phyloP scores from a whole-genome alignment of 2,113 vertebrate species.

The Pachypanchax playfairii region DNA sequence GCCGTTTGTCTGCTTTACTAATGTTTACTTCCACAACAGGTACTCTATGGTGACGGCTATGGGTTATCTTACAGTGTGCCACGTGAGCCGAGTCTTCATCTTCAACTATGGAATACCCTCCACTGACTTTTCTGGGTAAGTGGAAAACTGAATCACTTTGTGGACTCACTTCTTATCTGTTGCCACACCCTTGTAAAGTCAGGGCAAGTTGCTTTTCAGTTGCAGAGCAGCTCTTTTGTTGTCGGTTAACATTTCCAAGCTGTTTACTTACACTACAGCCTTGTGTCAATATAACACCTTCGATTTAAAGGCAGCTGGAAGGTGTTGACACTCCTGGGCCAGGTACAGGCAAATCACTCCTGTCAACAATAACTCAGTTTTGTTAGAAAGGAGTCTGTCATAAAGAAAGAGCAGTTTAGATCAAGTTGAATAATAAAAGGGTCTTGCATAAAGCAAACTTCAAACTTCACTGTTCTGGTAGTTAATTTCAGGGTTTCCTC shows the following conservation, averaged over 20 bases:
- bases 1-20: not conserved
- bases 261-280: conserved; percentile 13
- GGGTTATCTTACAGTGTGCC: conserved; percentile 80
- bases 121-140: conserved; percentile 85
- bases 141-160: not conserved
- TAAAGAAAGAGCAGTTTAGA: not conserved
- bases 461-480: no score
- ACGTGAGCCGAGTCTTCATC: conserved; percentile 79
- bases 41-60: conserved; percentile 77
- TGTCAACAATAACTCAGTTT: conserved; percentile 15
- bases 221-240: conserved; percentile 16
- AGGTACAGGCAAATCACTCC: not conserved
- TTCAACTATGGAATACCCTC: conserved; percentile 82
- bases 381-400: not conserved
- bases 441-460: no score
- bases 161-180: not conserved
- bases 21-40: conserved; percentile 51
- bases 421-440: no score
- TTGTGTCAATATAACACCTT: conserved; percentile 51
- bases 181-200: conserved; percentile 17
- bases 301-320: conserved; percentile 32
- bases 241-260: conserved; percentile 27
- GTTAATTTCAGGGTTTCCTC: no score
- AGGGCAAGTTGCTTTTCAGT: conserved; percentile 12
- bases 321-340: conserved; percentile 9